These are phyloP conservation scores for Lophura swinhoii DNA, from an alignment of 2,797 vertebrate genomes.

Conservation along the genomic window DNA sequence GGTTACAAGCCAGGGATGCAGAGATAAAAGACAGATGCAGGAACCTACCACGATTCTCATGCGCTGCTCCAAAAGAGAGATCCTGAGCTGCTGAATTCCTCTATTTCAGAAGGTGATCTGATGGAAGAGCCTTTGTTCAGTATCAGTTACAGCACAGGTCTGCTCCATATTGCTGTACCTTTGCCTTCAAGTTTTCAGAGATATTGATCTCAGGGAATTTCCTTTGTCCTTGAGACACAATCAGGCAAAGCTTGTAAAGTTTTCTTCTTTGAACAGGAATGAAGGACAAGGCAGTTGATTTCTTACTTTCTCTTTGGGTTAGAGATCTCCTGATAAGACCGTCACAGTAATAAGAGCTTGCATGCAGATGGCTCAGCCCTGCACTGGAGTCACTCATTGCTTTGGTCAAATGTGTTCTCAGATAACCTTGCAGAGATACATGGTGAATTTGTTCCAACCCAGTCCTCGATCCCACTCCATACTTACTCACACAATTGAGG, in stretches of 20 bases:
- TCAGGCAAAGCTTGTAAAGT: not conserved
- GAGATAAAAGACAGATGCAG: not conserved
- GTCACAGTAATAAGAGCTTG: not conserved
- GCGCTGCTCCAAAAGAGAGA: not conserved
- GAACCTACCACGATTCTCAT: not conserved
- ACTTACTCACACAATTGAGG: not conserved
- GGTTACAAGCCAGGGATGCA: not conserved
- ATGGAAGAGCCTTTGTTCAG: not conserved
- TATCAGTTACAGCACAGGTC: not conserved
- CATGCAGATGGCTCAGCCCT: not conserved
- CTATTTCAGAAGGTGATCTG: not conserved
- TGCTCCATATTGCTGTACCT: not conserved
- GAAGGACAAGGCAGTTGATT: not conserved
- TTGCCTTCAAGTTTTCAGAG: not conserved
- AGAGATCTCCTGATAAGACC: not conserved
- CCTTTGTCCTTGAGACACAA: not conserved
- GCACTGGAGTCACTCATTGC: not conserved
- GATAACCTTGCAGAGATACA: not conserved
- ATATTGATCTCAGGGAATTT: not conserved
- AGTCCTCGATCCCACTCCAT: not conserved
- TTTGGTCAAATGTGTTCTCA: not conserved
- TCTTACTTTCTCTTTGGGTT: not conserved
- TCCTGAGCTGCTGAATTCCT: not conserved
- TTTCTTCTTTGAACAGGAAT: not conserved
- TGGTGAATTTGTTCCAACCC: rapidly evolving